phyloP scores from a whole-genome alignment of 2,113 vertebrate species.

The Micronycteris hirsuta region DNA sequence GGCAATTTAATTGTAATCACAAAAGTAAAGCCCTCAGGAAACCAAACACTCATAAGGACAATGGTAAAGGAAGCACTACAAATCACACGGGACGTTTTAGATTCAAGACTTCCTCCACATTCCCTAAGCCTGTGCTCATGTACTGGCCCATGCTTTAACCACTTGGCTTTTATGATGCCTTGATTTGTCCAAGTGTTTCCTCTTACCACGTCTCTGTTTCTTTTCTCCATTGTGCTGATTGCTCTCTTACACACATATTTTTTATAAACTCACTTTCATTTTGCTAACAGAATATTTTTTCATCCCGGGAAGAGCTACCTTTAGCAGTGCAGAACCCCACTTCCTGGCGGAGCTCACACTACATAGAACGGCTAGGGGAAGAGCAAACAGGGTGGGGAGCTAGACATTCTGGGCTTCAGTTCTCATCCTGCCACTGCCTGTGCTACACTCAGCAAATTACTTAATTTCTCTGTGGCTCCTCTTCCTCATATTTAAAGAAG shows the following conservation, averaged over 20 bases:
- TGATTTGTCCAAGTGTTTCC: background rate
- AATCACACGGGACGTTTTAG: background rate
- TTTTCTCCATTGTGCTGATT: background rate
- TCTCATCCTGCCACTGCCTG: background rate
- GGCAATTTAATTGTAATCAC: background rate
- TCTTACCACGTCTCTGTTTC: background rate
- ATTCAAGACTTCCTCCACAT: background rate
- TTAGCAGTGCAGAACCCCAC: background rate
- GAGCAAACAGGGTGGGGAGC: rapidly evolving
- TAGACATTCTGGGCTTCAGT: background rate
- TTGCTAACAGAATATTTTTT: background rate
- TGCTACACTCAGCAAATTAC: background rate
- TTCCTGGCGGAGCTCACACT: background rate
- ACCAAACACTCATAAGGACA: background rate
- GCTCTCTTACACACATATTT: background rate
- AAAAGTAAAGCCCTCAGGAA: background rate
- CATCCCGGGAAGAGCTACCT: background rate
- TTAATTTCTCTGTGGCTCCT: background rate
- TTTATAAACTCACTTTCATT: background rate
- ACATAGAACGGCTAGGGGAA: no score
- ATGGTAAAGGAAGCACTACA: background rate
- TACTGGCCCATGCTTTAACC: no score
- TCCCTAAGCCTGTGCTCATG: rapidly evolving
- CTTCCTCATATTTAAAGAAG: background rate
- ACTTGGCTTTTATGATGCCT: background rate